Conservation (phyloP, 2,888 invertebrate genomes). For the Strigamia crassipes region DNA sequence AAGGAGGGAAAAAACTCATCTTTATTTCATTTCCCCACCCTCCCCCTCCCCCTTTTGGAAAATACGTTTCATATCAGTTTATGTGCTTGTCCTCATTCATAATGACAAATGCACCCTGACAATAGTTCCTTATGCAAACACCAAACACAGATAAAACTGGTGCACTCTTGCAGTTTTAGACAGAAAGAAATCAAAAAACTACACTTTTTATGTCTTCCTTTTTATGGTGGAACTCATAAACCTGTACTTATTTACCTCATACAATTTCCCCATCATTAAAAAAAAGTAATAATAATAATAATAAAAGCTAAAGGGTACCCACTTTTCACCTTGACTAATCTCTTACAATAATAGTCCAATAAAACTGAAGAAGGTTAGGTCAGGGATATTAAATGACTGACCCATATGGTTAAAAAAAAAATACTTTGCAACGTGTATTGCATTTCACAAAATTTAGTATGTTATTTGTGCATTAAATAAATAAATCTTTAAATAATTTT, state of each 20-base stretch:
- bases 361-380: too few relatives aligned
- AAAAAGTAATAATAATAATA: background rate
- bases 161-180: background rate
- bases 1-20: background rate
- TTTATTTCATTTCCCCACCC: background rate
- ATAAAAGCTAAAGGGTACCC: too few relatives aligned
- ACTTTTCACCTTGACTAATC: too few relatives aligned
- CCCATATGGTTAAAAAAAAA: too few relatives aligned
- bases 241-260: background rate
- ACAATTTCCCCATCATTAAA: background rate
- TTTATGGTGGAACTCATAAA: background rate
- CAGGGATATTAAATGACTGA: too few relatives aligned
- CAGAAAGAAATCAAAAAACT: background rate
- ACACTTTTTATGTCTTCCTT: background rate
- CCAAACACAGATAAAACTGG: background rate
- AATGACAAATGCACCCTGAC: background rate
- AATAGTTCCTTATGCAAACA: background rate
- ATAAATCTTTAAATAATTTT: too few relatives aligned
- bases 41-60: background rate
- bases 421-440: too few relatives aligned
- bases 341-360: too few relatives aligned
- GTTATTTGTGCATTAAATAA: too few relatives aligned
- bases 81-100: slow-evolving; percentile 8
- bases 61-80: slow-evolving; percentile 1
- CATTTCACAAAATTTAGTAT: too few relatives aligned